phyloP scores from a whole-genome alignment of 2,888 invertebrate species.

The Carterocephalus palaemon region DNA sequence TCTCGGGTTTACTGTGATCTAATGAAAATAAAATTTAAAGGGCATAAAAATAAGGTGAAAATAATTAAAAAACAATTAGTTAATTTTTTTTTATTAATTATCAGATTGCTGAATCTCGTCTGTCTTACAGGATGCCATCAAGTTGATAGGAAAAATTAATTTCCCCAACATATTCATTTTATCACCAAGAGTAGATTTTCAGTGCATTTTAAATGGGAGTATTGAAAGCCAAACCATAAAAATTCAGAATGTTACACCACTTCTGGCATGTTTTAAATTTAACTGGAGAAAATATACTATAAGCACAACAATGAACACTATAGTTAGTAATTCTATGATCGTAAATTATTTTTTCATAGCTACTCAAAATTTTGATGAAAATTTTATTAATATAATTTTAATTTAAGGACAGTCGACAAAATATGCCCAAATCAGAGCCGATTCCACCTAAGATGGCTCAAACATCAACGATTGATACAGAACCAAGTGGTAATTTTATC shows the following conservation, averaged over 20 bases:
- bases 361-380: background rate
- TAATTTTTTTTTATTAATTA: too few relatives aligned
- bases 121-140: conserved; percentile 79
- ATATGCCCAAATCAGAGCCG: background rate
- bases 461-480: conserved; percentile 35
- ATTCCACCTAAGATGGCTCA: conserved; percentile 9
- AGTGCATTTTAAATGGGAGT: conserved; percentile 73
- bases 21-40: conserved; percentile 64
- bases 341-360: background rate
- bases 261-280: conserved; percentile 61
- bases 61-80: too few relatives aligned
- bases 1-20: conserved; percentile 61
- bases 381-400: background rate
- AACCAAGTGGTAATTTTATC: conserved; percentile 37
- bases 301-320: conserved; percentile 28
- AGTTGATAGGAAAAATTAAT: conserved; percentile 81
- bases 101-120: too few relatives aligned
- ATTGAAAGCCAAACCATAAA: conserved; percentile 61
- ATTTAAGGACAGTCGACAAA: conserved; percentile 1
- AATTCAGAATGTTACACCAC: conserved; percentile 64
- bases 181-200: conserved; percentile 79
- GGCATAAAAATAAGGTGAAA: conserved; percentile 70
- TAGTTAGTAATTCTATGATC: conserved; percentile 38
- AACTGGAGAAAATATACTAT: conserved; percentile 59
- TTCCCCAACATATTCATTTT: conserved; percentile 82